Conservation (phyloP, 1,140 invertebrate genomes). For the Dinoponera quadriceps region DNA sequence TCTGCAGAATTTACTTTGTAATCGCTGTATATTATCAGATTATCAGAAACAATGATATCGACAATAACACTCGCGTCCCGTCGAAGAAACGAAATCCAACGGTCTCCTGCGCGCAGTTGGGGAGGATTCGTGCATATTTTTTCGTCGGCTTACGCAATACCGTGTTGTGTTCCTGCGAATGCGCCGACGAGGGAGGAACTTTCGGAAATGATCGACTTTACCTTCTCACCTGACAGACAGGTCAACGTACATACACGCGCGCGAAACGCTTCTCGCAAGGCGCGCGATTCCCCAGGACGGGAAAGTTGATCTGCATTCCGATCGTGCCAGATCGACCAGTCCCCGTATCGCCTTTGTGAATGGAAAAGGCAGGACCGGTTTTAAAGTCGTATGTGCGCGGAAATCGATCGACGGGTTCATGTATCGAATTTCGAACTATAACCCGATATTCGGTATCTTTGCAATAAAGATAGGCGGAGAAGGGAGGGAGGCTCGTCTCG, state of each 20-base stretch:
- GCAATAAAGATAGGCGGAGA: background rate
- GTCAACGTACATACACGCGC: background rate
- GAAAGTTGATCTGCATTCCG: slow-evolving; percentile 47
- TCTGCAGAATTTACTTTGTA: slow-evolving; percentile 18
- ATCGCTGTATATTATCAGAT: background rate
- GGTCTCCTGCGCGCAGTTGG: background rate
- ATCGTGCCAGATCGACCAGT: slow-evolving; percentile 42
- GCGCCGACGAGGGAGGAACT: background rate
- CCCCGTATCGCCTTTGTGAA: background rate
- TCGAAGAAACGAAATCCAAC: background rate
- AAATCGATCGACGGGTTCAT: too few species aligned
- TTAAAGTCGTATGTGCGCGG: background rate
- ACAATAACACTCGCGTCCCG: background rate
- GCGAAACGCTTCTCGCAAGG: background rate
- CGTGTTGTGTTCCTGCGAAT: background rate
- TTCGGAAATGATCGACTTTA: slow-evolving; percentile 13
- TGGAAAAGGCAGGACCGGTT: slow-evolving; percentile 24
- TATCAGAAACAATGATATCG: background rate
- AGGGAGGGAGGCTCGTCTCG: too few species aligned
- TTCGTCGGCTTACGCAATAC: background rate
- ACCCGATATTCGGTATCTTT: background rate
- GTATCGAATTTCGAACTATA: background rate
- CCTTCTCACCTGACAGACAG: background rate
- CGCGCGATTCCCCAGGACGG: background rate
- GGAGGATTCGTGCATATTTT: background rate